A percentile compares a stretch with the other conserved stretches of the same genome.
These are phyloP conservation scores for Polylopha cassiicola DNA, from an alignment of 2,888 invertebrate genomes.

Conservation along the genomic window DNA sequence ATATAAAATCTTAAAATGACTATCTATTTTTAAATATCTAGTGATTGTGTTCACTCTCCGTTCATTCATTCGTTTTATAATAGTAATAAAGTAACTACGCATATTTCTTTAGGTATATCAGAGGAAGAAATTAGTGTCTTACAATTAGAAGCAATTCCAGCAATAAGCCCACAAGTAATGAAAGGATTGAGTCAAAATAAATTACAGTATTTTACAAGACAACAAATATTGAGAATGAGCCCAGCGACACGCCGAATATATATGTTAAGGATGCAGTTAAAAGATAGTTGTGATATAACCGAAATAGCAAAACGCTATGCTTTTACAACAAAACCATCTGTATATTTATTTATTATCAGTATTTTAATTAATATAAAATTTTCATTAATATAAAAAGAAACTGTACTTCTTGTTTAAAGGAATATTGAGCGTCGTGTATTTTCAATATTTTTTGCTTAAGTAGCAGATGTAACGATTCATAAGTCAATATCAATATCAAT, in stretches of 20 bases:
- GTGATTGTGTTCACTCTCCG: no score
- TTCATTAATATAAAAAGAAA: no score
- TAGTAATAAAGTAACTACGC: neutral
- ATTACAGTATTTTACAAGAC: conserved; percentile 55
- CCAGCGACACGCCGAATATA: conserved; percentile 52
- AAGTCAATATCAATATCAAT: no score
- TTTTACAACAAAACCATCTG: conserved; percentile 8
- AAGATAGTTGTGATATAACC: conserved; percentile 51
- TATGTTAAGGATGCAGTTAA: conserved; percentile 58
- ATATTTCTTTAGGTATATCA: conserved; percentile 46
- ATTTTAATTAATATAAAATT: no score
- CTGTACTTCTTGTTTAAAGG: no score
- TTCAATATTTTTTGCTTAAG: no score
- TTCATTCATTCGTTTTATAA: no score
- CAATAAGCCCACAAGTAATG: conserved; percentile 50
- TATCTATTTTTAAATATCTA: no score
- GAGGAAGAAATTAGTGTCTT: conserved; percentile 53
- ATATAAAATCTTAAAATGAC: no score
- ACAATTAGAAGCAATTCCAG: conserved; percentile 57
- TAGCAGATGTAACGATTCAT: no score
- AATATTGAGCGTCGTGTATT: no score
- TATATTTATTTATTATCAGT: no score
- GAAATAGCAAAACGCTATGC: conserved; percentile 38
- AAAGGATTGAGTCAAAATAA: conserved; percentile 51
- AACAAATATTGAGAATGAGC: conserved; percentile 60